Conservation (phyloP, 2,888 invertebrate genomes). For the Drosophila cracens region DNA sequence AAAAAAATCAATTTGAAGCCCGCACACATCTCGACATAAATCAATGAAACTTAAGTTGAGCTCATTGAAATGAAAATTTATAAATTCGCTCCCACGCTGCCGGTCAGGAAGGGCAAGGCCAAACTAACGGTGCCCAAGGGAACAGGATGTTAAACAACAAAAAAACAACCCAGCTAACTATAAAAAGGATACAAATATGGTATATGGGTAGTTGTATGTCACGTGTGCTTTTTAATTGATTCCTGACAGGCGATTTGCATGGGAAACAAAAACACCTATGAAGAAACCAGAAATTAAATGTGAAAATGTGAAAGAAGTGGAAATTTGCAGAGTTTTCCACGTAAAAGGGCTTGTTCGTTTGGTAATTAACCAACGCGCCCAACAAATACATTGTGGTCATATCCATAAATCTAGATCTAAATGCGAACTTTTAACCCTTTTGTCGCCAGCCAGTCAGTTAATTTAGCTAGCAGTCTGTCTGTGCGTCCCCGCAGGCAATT, state of each 20-base stretch:
- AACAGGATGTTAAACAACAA: conserved; percentile 59
- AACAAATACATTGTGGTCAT: conserved; percentile 76
- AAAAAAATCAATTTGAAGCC: conserved; percentile 67
- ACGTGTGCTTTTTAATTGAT: conserved; percentile 75
- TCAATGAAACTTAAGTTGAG: conserved; percentile 62
- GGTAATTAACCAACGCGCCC: conserved; percentile 45
- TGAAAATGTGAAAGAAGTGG: background rate
- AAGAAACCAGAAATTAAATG: background rate
- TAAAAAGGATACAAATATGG: conserved; percentile 50
- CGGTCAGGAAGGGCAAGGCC: conserved; percentile 64
- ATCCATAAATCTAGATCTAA: conserved; percentile 61
- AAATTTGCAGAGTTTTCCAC: conserved; percentile 40
- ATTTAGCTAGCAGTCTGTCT: background rate
- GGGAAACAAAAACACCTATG: conserved; percentile 50
- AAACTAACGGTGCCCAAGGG: conserved; percentile 54
- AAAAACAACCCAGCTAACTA: conserved; percentile 13
- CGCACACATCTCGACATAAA: conserved; percentile 63
- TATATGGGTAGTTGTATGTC: conserved; percentile 60
- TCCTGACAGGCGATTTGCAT: conserved; percentile 66
- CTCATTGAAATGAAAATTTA: conserved; percentile 36
- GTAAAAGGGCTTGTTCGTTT: conserved; percentile 54
- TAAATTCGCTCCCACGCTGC: conserved; percentile 66
- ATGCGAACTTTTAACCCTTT: conserved; percentile 68
- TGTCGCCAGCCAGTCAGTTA: conserved; percentile 12
- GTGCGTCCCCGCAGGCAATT: conserved; percentile 41